Conservation (phyloP, 2,113 vertebrate species). For the Heterotilapia buettikoferi region DNA sequence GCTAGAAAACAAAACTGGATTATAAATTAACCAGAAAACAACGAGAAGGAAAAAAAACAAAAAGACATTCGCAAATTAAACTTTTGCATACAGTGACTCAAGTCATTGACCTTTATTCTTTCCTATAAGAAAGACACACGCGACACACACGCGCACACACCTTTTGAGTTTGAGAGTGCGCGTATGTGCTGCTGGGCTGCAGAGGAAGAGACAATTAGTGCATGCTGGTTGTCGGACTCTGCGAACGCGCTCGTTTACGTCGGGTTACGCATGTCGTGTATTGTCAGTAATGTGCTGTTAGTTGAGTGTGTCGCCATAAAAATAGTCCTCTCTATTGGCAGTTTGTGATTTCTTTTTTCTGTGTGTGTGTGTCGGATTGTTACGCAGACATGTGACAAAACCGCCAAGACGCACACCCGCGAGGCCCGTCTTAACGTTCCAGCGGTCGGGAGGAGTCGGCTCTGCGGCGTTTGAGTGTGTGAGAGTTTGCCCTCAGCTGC, state of each 20-base stretch:
- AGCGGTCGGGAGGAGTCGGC: slow-evolving; percentile 32
- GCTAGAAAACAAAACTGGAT: slow-evolving; percentile 69
- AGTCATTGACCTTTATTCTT: slow-evolving; percentile 51
- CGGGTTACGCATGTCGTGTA: slow-evolving; percentile 13
- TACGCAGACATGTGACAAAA: neutral
- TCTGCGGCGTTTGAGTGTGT: slow-evolving; percentile 23
- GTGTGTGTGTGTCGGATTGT: neutral
- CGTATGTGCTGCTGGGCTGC: slow-evolving; percentile 20
- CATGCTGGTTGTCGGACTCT: slow-evolving; percentile 49
- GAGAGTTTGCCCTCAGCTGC: slow-evolving; percentile 31
- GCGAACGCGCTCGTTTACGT: slow-evolving; percentile 1
- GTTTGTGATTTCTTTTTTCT: neutral
- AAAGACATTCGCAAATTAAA: slow-evolving; percentile 66
- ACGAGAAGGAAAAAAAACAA: slow-evolving; percentile 6
- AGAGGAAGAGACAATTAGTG: slow-evolving; percentile 59
- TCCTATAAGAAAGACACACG: slow-evolving; percentile 53
- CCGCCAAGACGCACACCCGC: neutral
- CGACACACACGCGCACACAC: neutral
- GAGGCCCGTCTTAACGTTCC: neutral
- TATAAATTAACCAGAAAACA: slow-evolving; percentile 75
- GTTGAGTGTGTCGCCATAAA: slow-evolving; percentile 3
- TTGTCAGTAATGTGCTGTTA: slow-evolving; percentile 51
- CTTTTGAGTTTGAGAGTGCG: neutral
- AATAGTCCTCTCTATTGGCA: slow-evolving; percentile 27
- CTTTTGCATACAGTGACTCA: slow-evolving; percentile 70